Base-by-base conservation (phyloP, 2,113 vertebrate genomes). In the Triplophysa rosa region DNA sequence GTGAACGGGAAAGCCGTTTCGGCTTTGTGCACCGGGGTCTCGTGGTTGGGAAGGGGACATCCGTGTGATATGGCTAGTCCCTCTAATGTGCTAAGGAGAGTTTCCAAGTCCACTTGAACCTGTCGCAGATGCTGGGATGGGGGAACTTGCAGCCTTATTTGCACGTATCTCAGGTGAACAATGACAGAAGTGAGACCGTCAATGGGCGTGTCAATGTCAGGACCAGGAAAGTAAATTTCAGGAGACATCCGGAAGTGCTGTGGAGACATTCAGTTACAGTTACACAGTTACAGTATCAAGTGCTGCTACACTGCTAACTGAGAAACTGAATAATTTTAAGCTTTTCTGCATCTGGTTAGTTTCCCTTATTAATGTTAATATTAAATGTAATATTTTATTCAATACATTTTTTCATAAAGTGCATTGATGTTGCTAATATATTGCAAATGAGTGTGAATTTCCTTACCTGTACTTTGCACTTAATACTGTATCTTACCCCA, bases 231-330 rank as follows among this genome's bases (percentile, higher is more conserved):
- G 73, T 77, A 74, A 59, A 84, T 84, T 67, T 80, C 73, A 4
- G 78, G 67, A 37, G 73, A 80, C 54, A 84, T 84, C 67, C 67
- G 67, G 56, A 84, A 84, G 23, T 80, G 61, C 78, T 84, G 62
- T 37, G 23, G 23, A 63, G 63, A 49, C 24, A 61, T 9, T 9
- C 40, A 45, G 42, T 45, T 45, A 11, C 9, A 45, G 42, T 45
- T 45, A 11, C 33, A 37, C 33, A 37, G 33, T 37, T 37, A 37
- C 33, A 37, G 6, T 37, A 45, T 12, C 42, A 12, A 45, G 2
- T 45, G 42, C 10, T 45, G 42, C 42, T 12, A 45, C 42, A 45
- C 7, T 8, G 33, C 6, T 7, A 37, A 37, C 33, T 37, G 33
- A 37, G 33, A 37, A 7, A 37, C 6, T 1, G 5, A 37, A 7